Evolutionary conservation across 2,113 vertebrate genomes (phyloP).

Genomic region (Hypocryptadius cinnamomeus): DNA sequence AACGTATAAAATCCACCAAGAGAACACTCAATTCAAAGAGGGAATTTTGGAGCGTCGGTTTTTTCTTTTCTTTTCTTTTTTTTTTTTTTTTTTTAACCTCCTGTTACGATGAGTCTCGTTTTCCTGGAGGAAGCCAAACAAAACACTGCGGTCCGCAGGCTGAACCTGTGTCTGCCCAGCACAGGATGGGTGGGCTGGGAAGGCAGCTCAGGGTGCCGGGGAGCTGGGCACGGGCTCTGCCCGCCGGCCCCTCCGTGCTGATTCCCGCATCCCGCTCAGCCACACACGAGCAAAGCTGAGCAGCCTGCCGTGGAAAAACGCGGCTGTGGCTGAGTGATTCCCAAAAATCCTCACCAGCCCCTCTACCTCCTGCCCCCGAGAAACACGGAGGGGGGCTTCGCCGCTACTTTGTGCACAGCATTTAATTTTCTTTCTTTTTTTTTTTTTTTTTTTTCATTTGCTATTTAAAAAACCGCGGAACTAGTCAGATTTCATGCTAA

Average conservation of each 20-base stretch:
- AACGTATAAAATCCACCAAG: background rate
- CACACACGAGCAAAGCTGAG: background rate
- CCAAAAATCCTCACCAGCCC: background rate
- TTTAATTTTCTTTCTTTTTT: background rate
- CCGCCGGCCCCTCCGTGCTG: background rate
- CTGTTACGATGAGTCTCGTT: background rate
- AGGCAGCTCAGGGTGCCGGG: background rate
- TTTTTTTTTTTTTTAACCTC: background rate
- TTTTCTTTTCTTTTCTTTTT: background rate
- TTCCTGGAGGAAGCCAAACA: background rate
- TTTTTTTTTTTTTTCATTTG: background rate
- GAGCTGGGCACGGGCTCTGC: background rate
- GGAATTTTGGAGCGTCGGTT: background rate
- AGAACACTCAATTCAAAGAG: background rate
- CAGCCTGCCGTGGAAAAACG: background rate
- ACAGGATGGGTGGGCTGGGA: background rate
- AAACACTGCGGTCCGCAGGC: background rate
- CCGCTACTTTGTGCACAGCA: background rate
- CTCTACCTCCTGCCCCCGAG: background rate
- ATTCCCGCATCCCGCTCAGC: background rate
- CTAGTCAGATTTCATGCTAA: conserved; percentile 62
- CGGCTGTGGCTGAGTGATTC: background rate
- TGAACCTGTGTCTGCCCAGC: fast-evolving
- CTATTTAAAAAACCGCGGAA: conserved; percentile 37
- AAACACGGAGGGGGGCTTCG: background rate